These are phyloP conservation scores for Meta bourneti DNA, from an alignment of 2,888 invertebrate genomes.

Conservation along the genomic window DNA sequence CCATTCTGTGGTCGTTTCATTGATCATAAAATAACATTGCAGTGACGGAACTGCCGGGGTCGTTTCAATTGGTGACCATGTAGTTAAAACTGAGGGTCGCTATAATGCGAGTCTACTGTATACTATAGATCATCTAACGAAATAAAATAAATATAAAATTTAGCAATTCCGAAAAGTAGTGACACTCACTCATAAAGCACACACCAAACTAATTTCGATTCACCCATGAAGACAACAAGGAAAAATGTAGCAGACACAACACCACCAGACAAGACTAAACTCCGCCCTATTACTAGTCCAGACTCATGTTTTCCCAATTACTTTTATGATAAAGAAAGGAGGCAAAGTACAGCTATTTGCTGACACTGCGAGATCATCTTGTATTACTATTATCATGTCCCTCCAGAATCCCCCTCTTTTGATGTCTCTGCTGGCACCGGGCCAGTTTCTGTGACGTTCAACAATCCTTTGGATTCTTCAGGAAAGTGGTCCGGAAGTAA, in stretches of 20 bases:
- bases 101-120: too few relatives aligned
- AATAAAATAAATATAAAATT: too few relatives aligned
- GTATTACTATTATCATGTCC: constrained; percentile 52
- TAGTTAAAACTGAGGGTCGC: too few relatives aligned
- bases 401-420: not conserved
- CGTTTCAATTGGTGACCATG: too few relatives aligned
- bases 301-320: constrained; percentile 46
- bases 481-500: not conserved
- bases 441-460: constrained; percentile 26
- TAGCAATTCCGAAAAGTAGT: too few relatives aligned
- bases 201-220: too few relatives aligned
- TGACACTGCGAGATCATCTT: constrained; percentile 17
- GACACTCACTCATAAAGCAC: too few relatives aligned
- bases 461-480: constrained; percentile 12
- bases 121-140: too few relatives aligned
- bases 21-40: too few relatives aligned
- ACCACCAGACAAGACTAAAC: not conserved
- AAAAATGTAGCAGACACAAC: not conserved
- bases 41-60: too few relatives aligned
- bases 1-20: too few relatives aligned
- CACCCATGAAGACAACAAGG: not conserved
- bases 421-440: constrained; percentile 10
- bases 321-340: not conserved
- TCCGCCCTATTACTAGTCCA: constrained; percentile 7
- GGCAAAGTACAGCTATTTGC: constrained; percentile 50